A percentile compares a stretch with the other conserved stretches of the same genome.
Evolutionary conservation across 1,140 invertebrate species (phyloP).

Genomic region (Drosophila persimilis): DNA sequence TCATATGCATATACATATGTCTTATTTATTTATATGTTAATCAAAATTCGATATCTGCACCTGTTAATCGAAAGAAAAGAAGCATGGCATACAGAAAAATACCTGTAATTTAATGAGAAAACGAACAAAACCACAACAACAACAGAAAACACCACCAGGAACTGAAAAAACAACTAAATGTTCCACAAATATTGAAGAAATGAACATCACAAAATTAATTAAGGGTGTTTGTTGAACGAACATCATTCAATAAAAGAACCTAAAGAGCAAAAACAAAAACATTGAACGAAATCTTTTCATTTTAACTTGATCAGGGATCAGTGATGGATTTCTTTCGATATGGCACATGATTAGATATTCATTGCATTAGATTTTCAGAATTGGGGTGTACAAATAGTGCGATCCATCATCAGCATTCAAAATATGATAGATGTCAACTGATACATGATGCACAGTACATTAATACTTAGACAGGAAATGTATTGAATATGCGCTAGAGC

Average conservation of each 20-base stretch:
- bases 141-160: slow-evolving; percentile 22
- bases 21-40: slow-evolving; percentile 57
- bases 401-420: too few relatives aligned
- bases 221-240: slow-evolving; percentile 56
- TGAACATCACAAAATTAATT: slow-evolving; percentile 39
- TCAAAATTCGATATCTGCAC: slow-evolving; percentile 73
- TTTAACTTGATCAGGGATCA: background rate
- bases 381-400: too few relatives aligned
- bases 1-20: slow-evolving; percentile 35
- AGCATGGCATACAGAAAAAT: slow-evolving; percentile 29
- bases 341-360: too few relatives aligned
- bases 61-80: slow-evolving; percentile 59
- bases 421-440: too few relatives aligned
- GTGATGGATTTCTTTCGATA: too few relatives aligned
- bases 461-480: background rate
- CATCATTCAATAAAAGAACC: slow-evolving; percentile 71
- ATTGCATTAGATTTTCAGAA: too few relatives aligned
- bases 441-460: too few relatives aligned
- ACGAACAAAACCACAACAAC: slow-evolving; percentile 25
- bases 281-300: background rate
- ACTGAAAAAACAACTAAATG: slow-evolving; percentile 40
- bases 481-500: slow-evolving; percentile 41
- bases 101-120: slow-evolving; percentile 18
- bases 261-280: slow-evolving; percentile 48
- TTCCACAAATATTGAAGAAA: slow-evolving; percentile 62